Percentiles rank a stretch among this genome's conserved stretches.
Evolutionary conservation across 2,113 vertebrate genomes (phyloP).

Genomic region (Eulacestoma nigropectus): DNA sequence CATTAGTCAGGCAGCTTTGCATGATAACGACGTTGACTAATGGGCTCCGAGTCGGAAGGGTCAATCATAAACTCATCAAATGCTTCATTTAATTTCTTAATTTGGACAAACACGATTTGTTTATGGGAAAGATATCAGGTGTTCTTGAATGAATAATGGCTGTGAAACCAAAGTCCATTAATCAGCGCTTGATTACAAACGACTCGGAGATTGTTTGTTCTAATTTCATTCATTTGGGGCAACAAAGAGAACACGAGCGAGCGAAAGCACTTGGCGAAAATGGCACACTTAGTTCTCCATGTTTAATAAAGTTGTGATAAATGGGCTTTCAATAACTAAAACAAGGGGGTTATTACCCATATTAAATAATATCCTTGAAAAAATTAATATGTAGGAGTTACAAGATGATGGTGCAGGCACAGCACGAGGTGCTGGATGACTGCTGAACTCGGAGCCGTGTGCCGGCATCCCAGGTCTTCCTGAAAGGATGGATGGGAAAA

Average conservation of each 20-base stretch:
- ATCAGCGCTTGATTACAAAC: conserved; percentile 98
- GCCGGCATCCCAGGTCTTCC: background rate
- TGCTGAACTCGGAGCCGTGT: background rate
- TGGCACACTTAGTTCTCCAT: conserved; percentile 83
- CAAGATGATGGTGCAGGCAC: background rate
- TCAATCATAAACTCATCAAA: conserved; percentile 99
- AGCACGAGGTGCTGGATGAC: background rate
- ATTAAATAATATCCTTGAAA: conserved; percentile 53
- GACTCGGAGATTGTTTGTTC: conserved; percentile 98
- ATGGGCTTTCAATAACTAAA: conserved; percentile 87
- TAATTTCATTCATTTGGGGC: conserved; percentile 99
- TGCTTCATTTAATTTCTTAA: conserved; percentile 99
- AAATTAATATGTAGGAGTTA: conserved; percentile 7
- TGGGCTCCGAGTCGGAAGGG: conserved; percentile 88
- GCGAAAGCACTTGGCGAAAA: conserved; percentile 85
- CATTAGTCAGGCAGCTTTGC: conserved; percentile 90
- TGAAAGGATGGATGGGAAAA: background rate
- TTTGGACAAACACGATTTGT: conserved; percentile 99
- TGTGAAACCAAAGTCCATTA: conserved; percentile 95
- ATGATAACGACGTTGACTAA: conserved; percentile 86
- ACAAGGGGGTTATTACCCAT: conserved; percentile 84
- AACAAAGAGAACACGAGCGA: conserved; percentile 94
- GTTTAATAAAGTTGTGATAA: conserved; percentile 93
- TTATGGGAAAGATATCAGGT: conserved; percentile 99
- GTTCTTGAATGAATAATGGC: conserved; percentile 95